phyloP scores from a whole-genome alignment of 2,797 vertebrate genomes.

The Acestrorhynchus altus region DNA sequence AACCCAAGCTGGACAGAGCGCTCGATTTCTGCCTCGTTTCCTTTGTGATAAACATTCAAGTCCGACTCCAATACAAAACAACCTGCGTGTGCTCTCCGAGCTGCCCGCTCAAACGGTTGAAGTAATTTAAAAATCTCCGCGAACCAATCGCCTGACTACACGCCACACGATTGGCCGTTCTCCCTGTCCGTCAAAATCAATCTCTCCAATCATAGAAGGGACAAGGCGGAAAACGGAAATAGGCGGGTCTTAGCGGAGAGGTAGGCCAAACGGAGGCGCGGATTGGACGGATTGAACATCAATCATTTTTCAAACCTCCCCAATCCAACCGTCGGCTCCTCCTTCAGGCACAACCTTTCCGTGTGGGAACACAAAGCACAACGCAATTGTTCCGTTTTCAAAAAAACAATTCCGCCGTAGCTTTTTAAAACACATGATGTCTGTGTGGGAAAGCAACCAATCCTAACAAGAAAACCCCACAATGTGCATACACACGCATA shows the following conservation, averaged over 20 bases:
- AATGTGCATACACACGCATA: no score
- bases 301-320: constrained; percentile 50
- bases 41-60: constrained; percentile 19
- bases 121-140: constrained; percentile 54
- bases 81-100: neutral
- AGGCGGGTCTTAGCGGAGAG: neutral
- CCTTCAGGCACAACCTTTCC: constrained; percentile 10
- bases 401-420: no score
- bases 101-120: constrained; percentile 61
- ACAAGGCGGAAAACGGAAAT: accelerated
- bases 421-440: no score
- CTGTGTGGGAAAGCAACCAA: no score
- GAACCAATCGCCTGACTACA: constrained; percentile 44
- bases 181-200: neutral
- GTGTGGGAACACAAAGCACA: constrained; percentile 7
- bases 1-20: neutral
- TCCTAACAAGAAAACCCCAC: no score
- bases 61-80: neutral
- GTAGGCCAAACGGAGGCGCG: accelerated
- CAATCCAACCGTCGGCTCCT: constrained; percentile 3
- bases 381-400: neutral
- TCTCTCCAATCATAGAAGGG: constrained; percentile 13
- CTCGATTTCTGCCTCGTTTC: neutral
- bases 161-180: neutral
- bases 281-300: constrained; percentile 25